These are phyloP conservation scores for Hesperophylax magnus DNA, from an alignment of 1,140 invertebrate species.

Conservation along the genomic window DNA sequence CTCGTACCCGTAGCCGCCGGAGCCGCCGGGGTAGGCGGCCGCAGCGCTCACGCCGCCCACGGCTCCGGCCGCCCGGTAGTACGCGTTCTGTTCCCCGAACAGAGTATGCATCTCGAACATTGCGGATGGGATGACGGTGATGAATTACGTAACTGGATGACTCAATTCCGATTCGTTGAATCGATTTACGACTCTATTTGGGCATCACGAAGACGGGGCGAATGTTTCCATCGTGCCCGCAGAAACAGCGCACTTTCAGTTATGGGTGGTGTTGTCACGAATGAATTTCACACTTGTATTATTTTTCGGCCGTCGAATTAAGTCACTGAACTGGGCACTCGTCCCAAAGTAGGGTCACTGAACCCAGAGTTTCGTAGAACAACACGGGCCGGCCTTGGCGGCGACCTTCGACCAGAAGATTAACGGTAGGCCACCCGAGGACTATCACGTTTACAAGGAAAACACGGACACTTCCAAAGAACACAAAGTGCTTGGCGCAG, in stretches of 20 bases:
- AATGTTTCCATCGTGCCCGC: background rate
- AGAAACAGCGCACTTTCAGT: background rate
- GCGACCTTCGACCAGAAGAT: too few relatives aligned
- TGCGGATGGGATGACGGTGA: background rate
- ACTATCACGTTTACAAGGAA: conserved; percentile 39
- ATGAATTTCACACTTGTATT: too few relatives aligned
- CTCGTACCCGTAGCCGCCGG: conserved; percentile 76
- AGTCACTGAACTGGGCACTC: background rate
- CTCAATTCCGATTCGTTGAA: too few relatives aligned
- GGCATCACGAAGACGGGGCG: background rate
- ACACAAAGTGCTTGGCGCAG: conserved; percentile 35
- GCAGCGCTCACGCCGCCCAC: conserved; percentile 63
- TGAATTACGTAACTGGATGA: too few relatives aligned
- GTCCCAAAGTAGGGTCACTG: background rate
- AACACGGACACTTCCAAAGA: conserved; percentile 47
- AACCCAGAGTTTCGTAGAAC: background rate
- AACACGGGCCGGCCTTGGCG: background rate
- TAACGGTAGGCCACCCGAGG: background rate
- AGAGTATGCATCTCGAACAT: conserved; percentile 83
- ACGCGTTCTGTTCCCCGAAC: conserved; percentile 89
- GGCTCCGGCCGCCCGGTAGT: conserved; percentile 67
- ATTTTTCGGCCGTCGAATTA: too few relatives aligned
- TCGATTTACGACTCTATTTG: too few relatives aligned
- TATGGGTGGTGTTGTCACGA: too few relatives aligned
- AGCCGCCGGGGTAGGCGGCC: conserved; percentile 64